These are phyloP conservation scores for Diarsia rubi DNA, from an alignment of 2,888 invertebrate species.

Conservation along the genomic window DNA sequence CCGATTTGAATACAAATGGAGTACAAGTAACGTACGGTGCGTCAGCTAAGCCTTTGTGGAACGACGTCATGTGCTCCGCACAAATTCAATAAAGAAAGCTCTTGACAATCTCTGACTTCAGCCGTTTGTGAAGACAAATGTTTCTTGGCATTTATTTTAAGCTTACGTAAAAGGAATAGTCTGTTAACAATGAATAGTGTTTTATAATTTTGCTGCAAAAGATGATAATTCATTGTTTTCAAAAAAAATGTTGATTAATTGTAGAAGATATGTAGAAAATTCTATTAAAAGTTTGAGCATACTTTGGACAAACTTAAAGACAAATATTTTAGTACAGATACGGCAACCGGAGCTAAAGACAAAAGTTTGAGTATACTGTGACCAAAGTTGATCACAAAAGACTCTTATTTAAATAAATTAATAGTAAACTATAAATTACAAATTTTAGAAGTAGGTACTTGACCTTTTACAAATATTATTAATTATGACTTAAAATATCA, in stretches of 20 bases:
- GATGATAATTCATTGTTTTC: background rate
- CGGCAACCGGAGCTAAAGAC: too few species aligned
- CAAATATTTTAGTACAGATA: too few species aligned
- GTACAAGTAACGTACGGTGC: constrained; percentile 32
- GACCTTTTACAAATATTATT: background rate
- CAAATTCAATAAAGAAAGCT: constrained; percentile 27
- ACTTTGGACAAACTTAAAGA: background rate
- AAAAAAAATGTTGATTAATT: background rate
- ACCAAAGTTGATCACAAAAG: background rate
- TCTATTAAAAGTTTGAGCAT: background rate
- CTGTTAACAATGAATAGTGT: background rate
- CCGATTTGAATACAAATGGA: constrained; percentile 55
- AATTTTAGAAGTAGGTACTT: background rate
- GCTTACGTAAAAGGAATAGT: constrained; percentile 10
- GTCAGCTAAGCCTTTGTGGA: constrained; percentile 34
- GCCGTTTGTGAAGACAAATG: constrained; percentile 16
- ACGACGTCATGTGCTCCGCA: constrained; percentile 22
- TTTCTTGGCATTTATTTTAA: constrained; percentile 16
- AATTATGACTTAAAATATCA: constrained; percentile 1
- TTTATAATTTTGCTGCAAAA: background rate
- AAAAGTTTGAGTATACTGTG: background rate
- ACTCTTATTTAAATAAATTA: background rate
- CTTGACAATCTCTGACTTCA: constrained; percentile 17
- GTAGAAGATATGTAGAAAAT: background rate
- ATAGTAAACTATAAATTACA: background rate